Base-by-base conservation (phyloP, 92 coral and sea anemone genomes). In the Isaurus tuberculatus region DNA sequence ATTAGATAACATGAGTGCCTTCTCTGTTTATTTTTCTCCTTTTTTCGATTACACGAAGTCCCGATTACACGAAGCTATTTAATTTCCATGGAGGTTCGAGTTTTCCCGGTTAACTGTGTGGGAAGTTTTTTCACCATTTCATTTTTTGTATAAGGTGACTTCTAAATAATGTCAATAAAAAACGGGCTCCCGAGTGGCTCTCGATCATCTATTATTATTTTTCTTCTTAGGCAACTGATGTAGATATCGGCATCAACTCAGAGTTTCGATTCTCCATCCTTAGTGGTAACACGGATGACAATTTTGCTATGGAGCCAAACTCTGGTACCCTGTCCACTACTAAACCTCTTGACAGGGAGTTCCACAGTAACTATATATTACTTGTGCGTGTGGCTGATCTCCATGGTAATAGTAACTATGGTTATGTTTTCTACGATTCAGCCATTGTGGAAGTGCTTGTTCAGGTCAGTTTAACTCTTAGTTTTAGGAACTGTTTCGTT, bases 371-470 rank as follows among this genome's bases (percentile, higher is more conserved):
- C 2, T 94, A 90, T 70, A 90, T 91, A 31, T 53, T 95, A 15
- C 48, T 94, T 72, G 84, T 95, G 25, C 92, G 87, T 46, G 98
- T 94, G 43, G 73, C 91, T 0, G 98, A 95, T 88, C 93, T 88
- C 79, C 90, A 69, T 86, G 98, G 98, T 31, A 95, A 92, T 91
- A 75, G 83, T 8, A 89, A 89, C 65, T 80, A 83, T 63, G 98
- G 98, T 15, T 72, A 86, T 32, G 92, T 94, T 71, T 93, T 91
- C 55, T 87, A 92, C 51, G 98, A 95, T 49, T 77, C 87, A 13
- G 91, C 98, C 10, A 90, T 94, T 60, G 96, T 95, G 10, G 89
- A 91, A 75, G 93, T 95, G 9, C 55, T 88, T 57, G 94, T 95
- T 0, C 84, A 95, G 98, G 98, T 94, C 65, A 51, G 73, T 83